Evolutionary conservation across 2,888 invertebrate genomes (phyloP).

Genomic region (Galerucella nymphaeae): DNA sequence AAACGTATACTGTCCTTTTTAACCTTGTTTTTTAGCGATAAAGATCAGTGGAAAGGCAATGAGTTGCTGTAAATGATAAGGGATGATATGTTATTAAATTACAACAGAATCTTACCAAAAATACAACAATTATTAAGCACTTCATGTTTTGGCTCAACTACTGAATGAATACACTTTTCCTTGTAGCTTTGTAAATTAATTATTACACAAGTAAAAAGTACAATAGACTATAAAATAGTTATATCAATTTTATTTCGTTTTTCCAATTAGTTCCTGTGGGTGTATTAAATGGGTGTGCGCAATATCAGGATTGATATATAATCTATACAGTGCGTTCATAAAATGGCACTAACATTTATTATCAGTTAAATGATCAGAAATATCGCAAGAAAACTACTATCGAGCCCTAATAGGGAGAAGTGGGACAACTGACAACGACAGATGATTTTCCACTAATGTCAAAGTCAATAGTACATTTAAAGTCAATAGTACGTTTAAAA

Average conservation of each 20-base stretch:
- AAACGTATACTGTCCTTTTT: too few species aligned
- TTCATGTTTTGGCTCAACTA: neutral
- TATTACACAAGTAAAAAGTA: neutral
- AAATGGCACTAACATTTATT: too few species aligned
- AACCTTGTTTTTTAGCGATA: too few species aligned
- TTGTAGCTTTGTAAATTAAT: neutral
- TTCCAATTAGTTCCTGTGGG: neutral
- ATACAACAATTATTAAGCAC: neutral
- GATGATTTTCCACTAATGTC: too few species aligned
- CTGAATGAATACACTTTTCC: neutral
- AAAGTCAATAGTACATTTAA: too few species aligned
- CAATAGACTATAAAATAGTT: neutral
- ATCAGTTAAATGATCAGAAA: too few species aligned
- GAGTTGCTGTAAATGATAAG: too few species aligned
- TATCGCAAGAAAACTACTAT: too few species aligned
- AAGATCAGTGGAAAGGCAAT: too few species aligned
- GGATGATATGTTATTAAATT: neutral
- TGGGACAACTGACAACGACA: too few species aligned
- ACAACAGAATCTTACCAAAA: conserved; percentile 1
- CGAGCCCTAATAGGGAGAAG: too few species aligned
- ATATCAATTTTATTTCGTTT: neutral
- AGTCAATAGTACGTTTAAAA: too few species aligned
- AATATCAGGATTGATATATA: neutral
- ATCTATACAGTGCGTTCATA: neutral
- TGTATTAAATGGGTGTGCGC: neutral